Percentiles rank a stretch among this genome's conserved stretches.
phyloP scores from a whole-genome alignment of 2,888 invertebrate species.

The Polyommatus iphigenia region DNA sequence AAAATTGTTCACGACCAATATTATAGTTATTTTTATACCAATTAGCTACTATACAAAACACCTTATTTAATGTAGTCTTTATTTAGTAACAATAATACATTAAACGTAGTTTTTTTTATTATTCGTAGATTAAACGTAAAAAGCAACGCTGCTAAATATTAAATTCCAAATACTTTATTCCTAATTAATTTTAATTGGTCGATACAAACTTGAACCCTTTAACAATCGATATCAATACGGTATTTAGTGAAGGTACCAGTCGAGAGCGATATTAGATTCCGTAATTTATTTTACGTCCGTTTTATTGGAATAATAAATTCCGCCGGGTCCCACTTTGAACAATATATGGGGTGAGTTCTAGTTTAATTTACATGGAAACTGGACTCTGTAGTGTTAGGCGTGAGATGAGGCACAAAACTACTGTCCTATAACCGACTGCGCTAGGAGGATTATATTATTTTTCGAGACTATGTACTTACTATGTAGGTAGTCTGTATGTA shows the following conservation, averaged over 20 bases:
- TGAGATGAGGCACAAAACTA: too few species aligned
- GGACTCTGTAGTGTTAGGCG: neutral
- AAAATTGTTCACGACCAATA: too few species aligned
- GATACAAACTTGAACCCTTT: neutral
- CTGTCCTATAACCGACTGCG: too few species aligned
- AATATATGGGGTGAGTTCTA: conserved; percentile 21
- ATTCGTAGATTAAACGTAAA: too few species aligned
- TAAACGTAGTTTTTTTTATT: too few species aligned
- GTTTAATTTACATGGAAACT: neutral
- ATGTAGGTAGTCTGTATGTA: too few species aligned
- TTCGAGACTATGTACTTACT: too few species aligned
- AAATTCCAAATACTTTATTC: neutral
- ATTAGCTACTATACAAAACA: too few species aligned
- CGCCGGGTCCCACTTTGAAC: conserved; percentile 18
- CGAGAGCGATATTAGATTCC: conserved; percentile 17
- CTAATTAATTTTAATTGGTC: neutral
- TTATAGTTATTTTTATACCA: too few species aligned
- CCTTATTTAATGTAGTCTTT: too few species aligned
- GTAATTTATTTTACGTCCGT: conserved; percentile 25
- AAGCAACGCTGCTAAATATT: neutral
- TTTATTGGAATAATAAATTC: conserved; percentile 30
- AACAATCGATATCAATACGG: neutral
- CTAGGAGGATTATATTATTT: too few species aligned
- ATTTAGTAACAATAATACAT: neutral
- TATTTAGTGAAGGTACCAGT: conserved; percentile 10